Evolutionary conservation across 2,113 vertebrate species (phyloP), one percentile per base, ranked within the genome.

Genomic region (Vidua macroura): DNA sequence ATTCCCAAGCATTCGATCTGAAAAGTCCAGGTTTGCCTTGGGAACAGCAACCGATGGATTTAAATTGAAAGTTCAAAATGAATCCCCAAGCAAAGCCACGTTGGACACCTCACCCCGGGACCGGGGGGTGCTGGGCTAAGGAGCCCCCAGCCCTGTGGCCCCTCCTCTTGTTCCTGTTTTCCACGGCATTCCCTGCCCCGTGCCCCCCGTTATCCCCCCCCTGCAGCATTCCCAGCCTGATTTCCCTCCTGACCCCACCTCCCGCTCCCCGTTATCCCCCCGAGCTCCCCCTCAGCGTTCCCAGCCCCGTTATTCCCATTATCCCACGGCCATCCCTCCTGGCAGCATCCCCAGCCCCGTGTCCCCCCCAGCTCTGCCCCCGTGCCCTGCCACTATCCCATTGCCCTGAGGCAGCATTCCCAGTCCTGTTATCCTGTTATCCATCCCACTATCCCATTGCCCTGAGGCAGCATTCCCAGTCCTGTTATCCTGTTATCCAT

Each of bases 31-130:
- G 15, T 19, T 35, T 30, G 44, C 35, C 55, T 51, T 15, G 37
- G 49, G 55, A 60, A 13, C 55, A 35, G 35, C 35, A 23, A 4
- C 23, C 30, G 15, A 5, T 3, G 33, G 7, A 35, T 35, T n/a
- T 1, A 19, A 39, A 5, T 2, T 4, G 46, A 4, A 28, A 35
- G 8, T 59, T 59, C 3, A 6, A 31, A 37, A n/a, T 7, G 11
- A 41, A 51, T 41, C 6, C 63, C 13, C n/a, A 21, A 21, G 4
- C 10, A 15, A 3, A 52, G 37, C 20, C 30, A 3, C 53, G 0
- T 4, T 6, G 14, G 63, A 5, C 4, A 43, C 28, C 7, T n/a
- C 14, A 1, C 62, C 7, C 21, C 16, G 35, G 9, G 3, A 4
- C 3, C 2, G 2, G 52, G 44, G 44, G 21, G 5, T 10, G 62